Evolutionary conservation across 2,888 invertebrate species (phyloP).

Genomic region (Agrochola litura): DNA sequence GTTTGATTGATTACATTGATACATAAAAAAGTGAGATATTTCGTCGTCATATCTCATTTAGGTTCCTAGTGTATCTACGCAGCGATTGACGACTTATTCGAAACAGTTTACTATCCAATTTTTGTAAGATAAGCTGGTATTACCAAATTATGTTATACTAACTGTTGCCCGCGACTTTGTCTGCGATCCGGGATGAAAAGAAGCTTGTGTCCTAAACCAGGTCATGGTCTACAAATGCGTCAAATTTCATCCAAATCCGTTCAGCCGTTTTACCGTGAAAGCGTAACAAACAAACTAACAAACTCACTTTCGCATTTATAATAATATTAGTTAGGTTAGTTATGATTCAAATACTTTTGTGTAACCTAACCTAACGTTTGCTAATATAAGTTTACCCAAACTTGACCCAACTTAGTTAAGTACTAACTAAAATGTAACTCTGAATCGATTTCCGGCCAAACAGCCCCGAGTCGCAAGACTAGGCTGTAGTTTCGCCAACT

Average conservation of each 20-base stretch:
- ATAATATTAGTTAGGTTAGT: no score
- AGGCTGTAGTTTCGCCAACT: background rate
- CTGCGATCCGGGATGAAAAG: no score
- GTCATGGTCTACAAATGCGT: no score
- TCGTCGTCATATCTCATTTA: background rate
- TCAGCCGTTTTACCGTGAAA: no score
- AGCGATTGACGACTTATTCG: background rate
- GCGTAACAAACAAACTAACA: no score
- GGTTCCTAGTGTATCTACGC: no score
- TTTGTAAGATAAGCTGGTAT: background rate
- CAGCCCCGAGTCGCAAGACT: background rate
- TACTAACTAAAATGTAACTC: constrained; percentile 3
- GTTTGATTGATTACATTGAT: constrained; percentile 2
- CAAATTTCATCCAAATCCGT: no score
- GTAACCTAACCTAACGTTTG: background rate
- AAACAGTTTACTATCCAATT: background rate
- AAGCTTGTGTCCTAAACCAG: no score
- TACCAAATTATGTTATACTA: no score
- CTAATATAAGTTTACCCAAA: constrained; percentile 17
- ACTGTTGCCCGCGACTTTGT: no score
- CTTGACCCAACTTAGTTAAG: constrained; percentile 5
- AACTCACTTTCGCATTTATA: no score
- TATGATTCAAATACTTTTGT: background rate
- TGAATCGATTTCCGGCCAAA: constrained; percentile 16
- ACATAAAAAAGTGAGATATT: background rate